Percentiles rank a stretch among this genome's conserved stretches.
phyloP scores from a whole-genome alignment of 2,113 vertebrate genomes.

The Arothron firmamentum region DNA sequence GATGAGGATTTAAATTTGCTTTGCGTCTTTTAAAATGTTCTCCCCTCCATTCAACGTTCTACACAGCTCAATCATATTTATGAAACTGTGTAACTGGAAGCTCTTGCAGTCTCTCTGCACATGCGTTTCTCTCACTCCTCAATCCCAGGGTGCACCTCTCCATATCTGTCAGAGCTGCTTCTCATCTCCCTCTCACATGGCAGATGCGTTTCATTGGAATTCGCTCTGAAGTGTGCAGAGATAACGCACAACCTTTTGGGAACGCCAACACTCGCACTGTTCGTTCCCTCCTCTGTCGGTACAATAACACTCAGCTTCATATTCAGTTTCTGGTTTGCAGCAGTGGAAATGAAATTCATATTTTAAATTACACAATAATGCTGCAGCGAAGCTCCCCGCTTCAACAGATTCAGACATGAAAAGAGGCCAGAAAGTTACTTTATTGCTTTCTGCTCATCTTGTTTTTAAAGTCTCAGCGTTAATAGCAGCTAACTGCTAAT shows the following conservation, averaged over 20 bases:
- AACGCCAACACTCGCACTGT: constrained; percentile 37
- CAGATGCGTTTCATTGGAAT: constrained; percentile 46
- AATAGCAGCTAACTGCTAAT: too few species aligned
- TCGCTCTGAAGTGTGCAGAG: constrained; percentile 46
- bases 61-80: too few species aligned
- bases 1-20: background rate
- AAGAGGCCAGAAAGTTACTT: too few species aligned
- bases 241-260: constrained; percentile 14
- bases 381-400: background rate
- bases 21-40: background rate
- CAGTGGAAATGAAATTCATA: background rate
- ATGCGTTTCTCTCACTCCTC: constrained; percentile 11
- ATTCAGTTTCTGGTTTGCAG: background rate
- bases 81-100: too few species aligned
- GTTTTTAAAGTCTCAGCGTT: too few species aligned
- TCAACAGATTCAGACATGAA: background rate
- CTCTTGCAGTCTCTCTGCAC: constrained; percentile 1
- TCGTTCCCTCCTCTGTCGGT: background rate
- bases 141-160: constrained; percentile 6
- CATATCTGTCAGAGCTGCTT: constrained; percentile 3
- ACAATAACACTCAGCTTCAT: background rate
- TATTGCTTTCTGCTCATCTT: too few species aligned
- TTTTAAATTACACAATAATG: background rate
- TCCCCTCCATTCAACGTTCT: background rate
- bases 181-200: constrained; percentile 36